phyloP scores from a whole-genome alignment of 2,113 vertebrate genomes.

The Eptesicus fuscus region DNA sequence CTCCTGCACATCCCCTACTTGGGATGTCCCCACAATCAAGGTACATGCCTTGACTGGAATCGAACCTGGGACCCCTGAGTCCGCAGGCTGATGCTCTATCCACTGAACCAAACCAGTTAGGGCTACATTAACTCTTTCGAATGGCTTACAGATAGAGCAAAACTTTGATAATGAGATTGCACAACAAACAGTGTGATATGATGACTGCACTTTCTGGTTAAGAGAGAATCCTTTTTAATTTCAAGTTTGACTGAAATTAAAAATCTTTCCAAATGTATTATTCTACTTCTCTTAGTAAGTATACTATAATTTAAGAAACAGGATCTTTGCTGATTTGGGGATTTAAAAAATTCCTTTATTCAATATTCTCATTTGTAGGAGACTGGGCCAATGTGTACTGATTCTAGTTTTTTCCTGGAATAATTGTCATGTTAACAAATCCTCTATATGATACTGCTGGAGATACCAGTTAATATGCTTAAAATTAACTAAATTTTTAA shows the following conservation, averaged over 20 bases:
- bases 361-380: not conserved
- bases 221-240: not conserved
- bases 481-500: constrained; percentile 10
- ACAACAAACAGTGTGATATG: not conserved
- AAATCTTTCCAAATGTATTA: constrained; percentile 32
- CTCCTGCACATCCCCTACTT: too few species aligned
- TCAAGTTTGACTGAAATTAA: not conserved
- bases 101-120: too few species aligned
- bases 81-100: too few species aligned
- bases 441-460: not conserved
- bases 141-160: not conserved
- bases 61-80: too few species aligned
- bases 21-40: too few species aligned
- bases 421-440: not conserved
- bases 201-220: not conserved
- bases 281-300: not conserved
- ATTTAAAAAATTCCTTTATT: not conserved
- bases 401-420: not conserved
- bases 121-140: not conserved
- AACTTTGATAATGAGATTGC: not conserved
- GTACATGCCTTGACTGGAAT: too few species aligned
- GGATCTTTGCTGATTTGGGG: not conserved
- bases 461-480: not conserved
- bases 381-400: not conserved
- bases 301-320: not conserved